Conservation (phyloP, 2,888 invertebrate genomes). For the Ellobium chinense region DNA sequence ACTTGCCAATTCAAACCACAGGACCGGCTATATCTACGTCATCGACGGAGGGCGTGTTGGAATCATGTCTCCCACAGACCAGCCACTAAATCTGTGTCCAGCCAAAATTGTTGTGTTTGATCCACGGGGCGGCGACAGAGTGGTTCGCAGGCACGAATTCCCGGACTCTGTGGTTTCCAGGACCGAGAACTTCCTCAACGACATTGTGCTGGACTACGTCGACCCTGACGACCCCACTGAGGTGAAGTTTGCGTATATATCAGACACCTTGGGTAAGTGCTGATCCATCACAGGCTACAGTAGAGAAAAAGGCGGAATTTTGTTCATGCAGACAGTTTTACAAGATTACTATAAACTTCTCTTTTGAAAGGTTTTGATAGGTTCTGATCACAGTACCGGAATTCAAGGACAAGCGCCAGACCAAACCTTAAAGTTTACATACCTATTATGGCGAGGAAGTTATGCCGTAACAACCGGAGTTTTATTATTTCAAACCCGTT, state of each 20-base stretch:
- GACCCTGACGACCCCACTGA: constrained; percentile 50
- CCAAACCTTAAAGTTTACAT: too few species aligned
- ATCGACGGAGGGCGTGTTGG: constrained; percentile 62
- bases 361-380: too few species aligned
- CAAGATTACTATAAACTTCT: too few species aligned
- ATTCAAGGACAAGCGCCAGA: too few species aligned
- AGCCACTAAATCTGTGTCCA: constrained; percentile 55
- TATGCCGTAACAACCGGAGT: too few species aligned
- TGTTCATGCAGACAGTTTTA: too few species aligned
- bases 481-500: too few species aligned
- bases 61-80: constrained; percentile 28
- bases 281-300: too few species aligned
- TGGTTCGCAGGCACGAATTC: constrained; percentile 49
- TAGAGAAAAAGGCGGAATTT: too few species aligned
- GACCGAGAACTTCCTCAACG: constrained; percentile 61
- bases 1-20: too few species aligned
- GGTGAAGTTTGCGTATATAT: constrained; percentile 63
- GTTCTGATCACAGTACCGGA: too few species aligned
- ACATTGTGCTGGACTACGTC: constrained; percentile 61
- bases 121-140: background rate
- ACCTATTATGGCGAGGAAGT: too few species aligned
- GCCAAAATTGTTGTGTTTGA: constrained; percentile 60
- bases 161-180: constrained; percentile 21
- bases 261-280: constrained; percentile 56
- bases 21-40: constrained; percentile 65